These are phyloP conservation scores for Drosophila obscura DNA, from an alignment of 1,140 invertebrate genomes.

Conservation along the genomic window DNA sequence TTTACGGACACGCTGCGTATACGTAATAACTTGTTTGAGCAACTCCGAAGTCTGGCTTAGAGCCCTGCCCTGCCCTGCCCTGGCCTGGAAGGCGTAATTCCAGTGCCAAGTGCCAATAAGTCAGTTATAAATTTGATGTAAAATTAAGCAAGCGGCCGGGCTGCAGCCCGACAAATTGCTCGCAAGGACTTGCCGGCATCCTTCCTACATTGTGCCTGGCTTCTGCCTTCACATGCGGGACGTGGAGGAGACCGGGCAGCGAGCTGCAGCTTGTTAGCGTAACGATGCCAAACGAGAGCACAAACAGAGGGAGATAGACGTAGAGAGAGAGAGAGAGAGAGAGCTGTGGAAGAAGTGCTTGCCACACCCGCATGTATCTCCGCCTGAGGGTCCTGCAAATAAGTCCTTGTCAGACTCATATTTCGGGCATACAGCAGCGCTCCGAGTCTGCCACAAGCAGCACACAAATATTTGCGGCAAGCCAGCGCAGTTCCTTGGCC, in stretches of 20 bases:
- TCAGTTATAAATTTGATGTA: slow-evolving; percentile 82
- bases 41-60: slow-evolving; percentile 5
- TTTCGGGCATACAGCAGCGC: slow-evolving; percentile 52
- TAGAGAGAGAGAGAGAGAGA: slow-evolving; percentile 1
- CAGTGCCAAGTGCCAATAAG: slow-evolving; percentile 79
- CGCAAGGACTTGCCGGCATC: slow-evolving; percentile 39
- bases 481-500: neutral
- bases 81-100: slow-evolving; percentile 75
- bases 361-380: slow-evolving; percentile 41
- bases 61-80: slow-evolving; percentile 35
- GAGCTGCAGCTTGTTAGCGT: slow-evolving; percentile 65
- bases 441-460: slow-evolving; percentile 59
- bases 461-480: slow-evolving; percentile 58
- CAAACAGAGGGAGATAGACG: slow-evolving; percentile 14
- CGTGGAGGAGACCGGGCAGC: slow-evolving; percentile 5
- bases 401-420: slow-evolving; percentile 66
- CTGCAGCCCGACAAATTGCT: slow-evolving; percentile 46
- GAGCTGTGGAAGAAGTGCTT: slow-evolving; percentile 22
- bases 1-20: slow-evolving; percentile 53
- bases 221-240: slow-evolving; percentile 29
- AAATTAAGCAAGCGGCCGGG: slow-evolving; percentile 70
- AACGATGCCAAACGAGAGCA: slow-evolving; percentile 39
- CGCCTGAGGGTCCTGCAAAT: slow-evolving; percentile 55
- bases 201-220: slow-evolving; percentile 60
- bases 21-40: slow-evolving; percentile 58